Conservation (phyloP, 2,113 vertebrate species). For the Lampris megalopsis region DNA sequence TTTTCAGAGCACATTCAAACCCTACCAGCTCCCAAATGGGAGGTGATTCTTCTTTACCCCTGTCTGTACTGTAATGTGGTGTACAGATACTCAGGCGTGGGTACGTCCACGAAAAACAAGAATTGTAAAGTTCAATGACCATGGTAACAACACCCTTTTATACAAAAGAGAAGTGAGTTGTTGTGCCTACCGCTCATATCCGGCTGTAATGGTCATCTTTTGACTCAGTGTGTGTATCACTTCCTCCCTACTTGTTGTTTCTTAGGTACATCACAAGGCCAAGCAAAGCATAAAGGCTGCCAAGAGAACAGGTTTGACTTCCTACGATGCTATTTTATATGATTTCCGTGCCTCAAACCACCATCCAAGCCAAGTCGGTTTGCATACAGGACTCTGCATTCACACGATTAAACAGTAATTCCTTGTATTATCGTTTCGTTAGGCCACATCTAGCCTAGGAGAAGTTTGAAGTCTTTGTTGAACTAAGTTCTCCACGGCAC, state of each 20-base stretch:
- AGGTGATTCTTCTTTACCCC: background rate
- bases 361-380: no score
- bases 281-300: slow-evolving; percentile 88
- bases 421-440: no score
- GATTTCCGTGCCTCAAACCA: background rate
- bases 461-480: no score
- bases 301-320: slow-evolving; percentile 86
- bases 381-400: no score
- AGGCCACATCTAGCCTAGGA: no score
- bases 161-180: slow-evolving; percentile 17
- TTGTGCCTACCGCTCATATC: slow-evolving; percentile 4
- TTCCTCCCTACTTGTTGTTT: slow-evolving; percentile 21
- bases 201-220: background rate
- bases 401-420: no score
- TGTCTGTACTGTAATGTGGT: no score
- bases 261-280: slow-evolving; percentile 88
- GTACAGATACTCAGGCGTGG: no score
- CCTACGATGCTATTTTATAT: background rate
- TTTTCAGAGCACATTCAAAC: background rate
- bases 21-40: background rate
- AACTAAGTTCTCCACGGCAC: no score
- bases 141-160: background rate
- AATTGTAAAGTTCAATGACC: background rate
- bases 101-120: background rate
- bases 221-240: background rate